Evolutionary conservation across 2,797 vertebrate species (phyloP).

Genomic region (Babyrousa celebensis): DNA sequence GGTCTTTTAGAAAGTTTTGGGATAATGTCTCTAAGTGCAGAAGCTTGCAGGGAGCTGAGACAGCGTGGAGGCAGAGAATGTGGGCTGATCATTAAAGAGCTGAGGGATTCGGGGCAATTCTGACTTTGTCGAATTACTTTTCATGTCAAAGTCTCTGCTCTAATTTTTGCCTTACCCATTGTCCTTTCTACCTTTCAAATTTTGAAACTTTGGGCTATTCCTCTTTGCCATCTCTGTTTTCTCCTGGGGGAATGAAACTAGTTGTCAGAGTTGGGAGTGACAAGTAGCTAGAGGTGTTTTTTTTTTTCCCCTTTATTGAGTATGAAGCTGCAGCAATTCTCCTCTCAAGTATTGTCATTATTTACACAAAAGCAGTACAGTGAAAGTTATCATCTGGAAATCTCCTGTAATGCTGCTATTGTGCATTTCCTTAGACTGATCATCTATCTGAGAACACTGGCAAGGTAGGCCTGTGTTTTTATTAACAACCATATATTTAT

Average conservation of each 20-base stretch:
- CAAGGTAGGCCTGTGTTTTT: neutral
- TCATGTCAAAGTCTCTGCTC: neutral
- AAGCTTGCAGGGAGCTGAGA: neutral
- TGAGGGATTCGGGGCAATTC: neutral
- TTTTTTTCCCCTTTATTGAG: neutral
- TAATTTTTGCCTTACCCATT: neutral
- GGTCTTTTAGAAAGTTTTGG: constrained; percentile 64
- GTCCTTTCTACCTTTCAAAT: neutral
- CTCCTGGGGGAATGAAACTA: neutral
- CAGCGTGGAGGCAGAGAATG: neutral
- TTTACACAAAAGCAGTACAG: neutral
- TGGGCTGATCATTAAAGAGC: neutral
- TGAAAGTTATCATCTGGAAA: neutral
- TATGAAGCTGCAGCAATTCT: constrained; percentile 34
- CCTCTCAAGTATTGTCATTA: neutral
- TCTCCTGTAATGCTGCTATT: neutral
- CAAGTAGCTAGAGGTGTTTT: neutral
- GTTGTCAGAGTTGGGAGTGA: neutral
- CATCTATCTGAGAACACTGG: neutral
- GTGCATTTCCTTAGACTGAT: neutral
- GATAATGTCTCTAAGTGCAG: constrained; percentile 27
- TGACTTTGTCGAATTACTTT: neutral
- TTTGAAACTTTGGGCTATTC: neutral
- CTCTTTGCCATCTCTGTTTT: neutral
- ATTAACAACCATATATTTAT: neutral